Base-by-base conservation (phyloP, 1,140 invertebrate genomes). In the Physella acuta region DNA sequence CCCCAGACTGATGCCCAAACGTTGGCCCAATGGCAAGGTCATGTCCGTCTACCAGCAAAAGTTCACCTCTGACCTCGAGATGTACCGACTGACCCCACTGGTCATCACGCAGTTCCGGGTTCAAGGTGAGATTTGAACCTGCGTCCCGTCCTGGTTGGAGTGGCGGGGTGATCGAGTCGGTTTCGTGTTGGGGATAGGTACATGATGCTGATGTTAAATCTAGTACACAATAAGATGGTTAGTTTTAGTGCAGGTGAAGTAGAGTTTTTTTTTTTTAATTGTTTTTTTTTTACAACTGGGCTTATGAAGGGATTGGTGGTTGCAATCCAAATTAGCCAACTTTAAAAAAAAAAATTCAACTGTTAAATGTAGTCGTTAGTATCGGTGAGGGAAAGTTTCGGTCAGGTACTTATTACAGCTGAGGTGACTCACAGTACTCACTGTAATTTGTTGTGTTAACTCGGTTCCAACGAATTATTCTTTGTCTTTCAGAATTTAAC, bases 21-120 rank as follows among this genome's bases (percentile, higher is more conserved):
- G n/a, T 34, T 52, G 26, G 14, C 52, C 30, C 39, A 65, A 65
- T 34, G 2, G 36, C 20, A 3, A 52, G 26, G 28, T 65, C 5
- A 65, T 65, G 62, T 52, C 24, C 17, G 62, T 65, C 4, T 65
- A 65, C 49, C 14, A 52, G 0, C 62, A 65, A 34, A 65, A 34
- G 26, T 65, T 52, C 31, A 34, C 62, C 30, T 65, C 62, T 30
- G 62, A 65, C n/a, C 62, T 52, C 24, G 36, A 31, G 4, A 31
- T 31, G 39, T 65, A 65, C 62, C 4, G 62, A 52, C 30, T 65
- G 4, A 65, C 62, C 2, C 62, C 44, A 5, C n/a, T 65, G 16
- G 52, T 26, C 52, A 2, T 65, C 30, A 52, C 28, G 26, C 62
- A 65, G n/a, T 33, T 30, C 3, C 2, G 62, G 49, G 62, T 65